phyloP scores from a whole-genome alignment of 2,797 vertebrate genomes.

The Prunella strophiata region DNA sequence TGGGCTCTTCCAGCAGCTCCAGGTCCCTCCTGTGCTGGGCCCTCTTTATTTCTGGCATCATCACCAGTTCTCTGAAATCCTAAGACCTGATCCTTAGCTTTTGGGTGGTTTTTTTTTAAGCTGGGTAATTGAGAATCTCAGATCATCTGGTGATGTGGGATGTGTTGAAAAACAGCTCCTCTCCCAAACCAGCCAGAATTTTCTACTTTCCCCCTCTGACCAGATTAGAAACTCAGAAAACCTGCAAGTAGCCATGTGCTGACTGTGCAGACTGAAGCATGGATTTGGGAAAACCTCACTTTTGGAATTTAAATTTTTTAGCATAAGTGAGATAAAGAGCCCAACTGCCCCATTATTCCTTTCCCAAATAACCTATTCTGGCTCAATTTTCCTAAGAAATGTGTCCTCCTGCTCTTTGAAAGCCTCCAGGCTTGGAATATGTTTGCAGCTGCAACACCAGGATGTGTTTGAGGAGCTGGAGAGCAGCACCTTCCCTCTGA shows the following conservation, averaged over 20 bases:
- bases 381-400: background rate
- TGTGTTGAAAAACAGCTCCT: background rate
- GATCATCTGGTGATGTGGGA: background rate
- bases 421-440: background rate
- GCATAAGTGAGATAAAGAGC: background rate
- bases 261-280: background rate
- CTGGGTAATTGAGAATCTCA: background rate
- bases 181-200: background rate
- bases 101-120: background rate
- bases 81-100: background rate
- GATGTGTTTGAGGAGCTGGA: background rate
- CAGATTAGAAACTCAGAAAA: background rate
- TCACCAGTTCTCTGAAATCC: background rate
- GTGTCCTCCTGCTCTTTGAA: background rate
- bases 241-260: rapidly evolving
- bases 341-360: background rate
- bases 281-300: background rate
- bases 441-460: background rate
- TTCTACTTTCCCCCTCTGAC: background rate
- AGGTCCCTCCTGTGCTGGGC: background rate
- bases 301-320: background rate
- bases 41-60: background rate
- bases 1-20: rapidly evolving
- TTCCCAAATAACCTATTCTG: background rate
- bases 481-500: background rate